Percentiles rank a stretch among this genome's conserved stretches.
Conservation (phyloP, 2,113 vertebrate species). For the Leiothrix lutea region DNA sequence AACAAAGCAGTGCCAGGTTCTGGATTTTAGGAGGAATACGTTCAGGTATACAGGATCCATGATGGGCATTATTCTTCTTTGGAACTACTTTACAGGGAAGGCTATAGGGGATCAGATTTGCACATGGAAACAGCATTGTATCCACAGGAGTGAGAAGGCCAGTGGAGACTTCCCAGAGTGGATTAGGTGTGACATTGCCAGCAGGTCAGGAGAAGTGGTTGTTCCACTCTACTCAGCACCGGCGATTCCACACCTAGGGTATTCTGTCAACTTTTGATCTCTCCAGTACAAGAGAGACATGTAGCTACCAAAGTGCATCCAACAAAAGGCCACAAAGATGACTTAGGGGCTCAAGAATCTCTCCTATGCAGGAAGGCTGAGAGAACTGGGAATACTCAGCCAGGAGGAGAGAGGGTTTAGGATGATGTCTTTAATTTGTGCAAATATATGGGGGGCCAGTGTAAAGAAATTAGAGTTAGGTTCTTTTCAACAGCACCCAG, state of each 20-base stretch:
- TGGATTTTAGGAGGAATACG: neutral
- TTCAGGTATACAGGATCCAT: neutral
- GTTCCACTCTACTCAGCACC: neutral
- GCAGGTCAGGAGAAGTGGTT: neutral
- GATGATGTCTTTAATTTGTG: neutral
- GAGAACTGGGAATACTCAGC: neutral
- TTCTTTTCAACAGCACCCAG: rapidly evolving
- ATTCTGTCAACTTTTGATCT: neutral
- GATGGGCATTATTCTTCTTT: too few relatives aligned
- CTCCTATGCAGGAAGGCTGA: rapidly evolving
- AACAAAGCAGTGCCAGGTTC: neutral
- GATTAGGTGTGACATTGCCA: neutral
- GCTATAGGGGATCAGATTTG: neutral
- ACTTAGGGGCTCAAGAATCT: neutral
- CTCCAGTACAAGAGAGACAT: neutral
- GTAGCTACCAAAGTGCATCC: rapidly evolving
- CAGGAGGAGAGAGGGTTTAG: neutral
- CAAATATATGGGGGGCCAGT: neutral
- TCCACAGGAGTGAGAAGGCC: neutral
- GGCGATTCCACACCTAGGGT: neutral
- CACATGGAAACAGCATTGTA: neutral
- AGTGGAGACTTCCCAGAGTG: neutral
- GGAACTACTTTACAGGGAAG: neutral
- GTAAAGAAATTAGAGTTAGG: neutral
- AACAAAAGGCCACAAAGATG: neutral